These are phyloP conservation scores for Acrobeloides nanus DNA, from an alignment of 2,888 invertebrate genomes.

Conservation along the genomic window DNA sequence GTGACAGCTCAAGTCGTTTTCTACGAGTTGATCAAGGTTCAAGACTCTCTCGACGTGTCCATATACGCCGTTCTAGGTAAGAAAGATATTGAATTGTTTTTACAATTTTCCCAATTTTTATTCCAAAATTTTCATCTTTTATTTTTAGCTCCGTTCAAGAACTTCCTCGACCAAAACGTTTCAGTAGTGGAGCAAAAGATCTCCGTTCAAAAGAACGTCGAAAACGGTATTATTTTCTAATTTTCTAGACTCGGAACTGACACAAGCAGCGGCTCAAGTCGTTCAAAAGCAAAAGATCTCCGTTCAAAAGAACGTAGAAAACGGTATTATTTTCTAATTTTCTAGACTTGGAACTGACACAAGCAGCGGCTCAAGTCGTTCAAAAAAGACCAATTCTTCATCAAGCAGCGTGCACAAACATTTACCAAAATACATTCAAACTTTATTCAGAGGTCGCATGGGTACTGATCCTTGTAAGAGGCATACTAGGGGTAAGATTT, in stretches of 20 bases:
- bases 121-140: conserved; percentile 1
- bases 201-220: conserved; percentile 46
- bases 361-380: conserved; percentile 45
- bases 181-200: conserved; percentile 50
- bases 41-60: conserved; percentile 44
- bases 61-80: conserved; percentile 46
- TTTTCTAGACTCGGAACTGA: conserved; percentile 43
- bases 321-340: conserved; percentile 20
- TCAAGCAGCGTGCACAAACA: conserved; percentile 48
- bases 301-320: conserved; percentile 47
- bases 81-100: background rate
- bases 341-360: conserved; percentile 49
- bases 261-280: conserved; percentile 38
- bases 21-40: conserved; percentile 47
- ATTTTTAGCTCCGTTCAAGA: conserved; percentile 48
- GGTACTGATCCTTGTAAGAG: conserved; percentile 50
- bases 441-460: conserved; percentile 50
- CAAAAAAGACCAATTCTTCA: conserved; percentile 52
- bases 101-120: background rate
- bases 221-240: no score
- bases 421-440: conserved; percentile 51
- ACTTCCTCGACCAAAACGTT: conserved; percentile 48
- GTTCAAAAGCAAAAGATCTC: no score
- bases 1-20: conserved; percentile 28
- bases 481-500: conserved; percentile 35